Evolutionary conservation across 2,797 vertebrate genomes (phyloP).

Genomic region (Thaleichthys pacificus): DNA sequence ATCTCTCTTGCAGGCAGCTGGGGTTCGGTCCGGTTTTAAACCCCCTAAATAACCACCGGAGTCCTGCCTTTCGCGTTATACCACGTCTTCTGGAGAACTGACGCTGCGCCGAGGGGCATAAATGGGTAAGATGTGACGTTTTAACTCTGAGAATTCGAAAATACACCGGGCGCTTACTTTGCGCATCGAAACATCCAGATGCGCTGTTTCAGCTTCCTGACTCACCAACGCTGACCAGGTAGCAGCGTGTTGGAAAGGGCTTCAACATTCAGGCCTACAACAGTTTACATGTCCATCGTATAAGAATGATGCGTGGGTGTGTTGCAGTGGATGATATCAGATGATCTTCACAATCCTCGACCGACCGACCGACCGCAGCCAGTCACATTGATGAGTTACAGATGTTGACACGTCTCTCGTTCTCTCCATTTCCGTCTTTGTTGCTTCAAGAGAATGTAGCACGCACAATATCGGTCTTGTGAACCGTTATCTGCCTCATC

Average conservation of each 20-base stretch:
- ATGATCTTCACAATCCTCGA: neutral
- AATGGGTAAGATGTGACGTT: conserved; percentile 68
- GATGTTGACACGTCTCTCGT: conserved; percentile 77
- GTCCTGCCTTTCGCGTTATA: conserved; percentile 30
- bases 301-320: conserved; percentile 48
- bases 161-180: conserved; percentile 23
- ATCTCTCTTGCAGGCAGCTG: conserved; percentile 53
- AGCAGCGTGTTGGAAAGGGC: conserved; percentile 25
- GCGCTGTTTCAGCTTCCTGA: conserved; percentile 47
- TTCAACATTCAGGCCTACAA: conserved; percentile 5
- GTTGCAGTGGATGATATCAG: conserved; percentile 10
- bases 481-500: conserved; percentile 7
- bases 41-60: conserved; percentile 35
- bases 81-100: conserved; percentile 46
- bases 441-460: neutral
- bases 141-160: conserved; percentile 26
- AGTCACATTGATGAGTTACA: conserved; percentile 71
- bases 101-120: conserved; percentile 60
- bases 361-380: conserved; percentile 9
- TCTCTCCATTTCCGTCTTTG: conserved; percentile 31
- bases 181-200: conserved; percentile 68
- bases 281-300: conserved; percentile 10
- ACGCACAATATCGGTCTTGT: conserved; percentile 18
- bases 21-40: conserved; percentile 42
- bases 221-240: conserved; percentile 25